Base-by-base conservation (phyloP, 2,797 vertebrate species). In the Gymnoscopelus braueri region DNA sequence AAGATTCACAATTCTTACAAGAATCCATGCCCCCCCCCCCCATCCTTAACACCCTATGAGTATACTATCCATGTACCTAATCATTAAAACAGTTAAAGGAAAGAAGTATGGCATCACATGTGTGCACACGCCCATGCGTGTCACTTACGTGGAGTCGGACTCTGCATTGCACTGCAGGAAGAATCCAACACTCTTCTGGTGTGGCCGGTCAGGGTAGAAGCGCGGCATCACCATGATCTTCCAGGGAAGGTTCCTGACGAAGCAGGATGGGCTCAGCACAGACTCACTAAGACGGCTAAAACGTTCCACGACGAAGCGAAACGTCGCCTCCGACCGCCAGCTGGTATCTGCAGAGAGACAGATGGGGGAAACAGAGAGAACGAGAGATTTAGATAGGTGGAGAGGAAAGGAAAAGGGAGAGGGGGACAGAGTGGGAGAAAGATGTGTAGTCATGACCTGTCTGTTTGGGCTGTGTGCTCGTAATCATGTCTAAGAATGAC, bases 141-240 rank as follows among this genome's bases (percentile, higher is more conserved):
- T 63, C 53, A 85, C 98, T 90, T 97, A 99, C 98, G 97, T 99
- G 82, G 98, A 99, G 84, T 99, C 98, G 4, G 98, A 99, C 86
- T 99, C 98, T 65, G 98, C 98, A 75, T 99, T 99, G 89, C 98
- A 99, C 75, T 99, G 98, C 78, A 99, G 95, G 89, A 99, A 99
- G 93, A 99, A 99, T 86, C 98, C 98, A 54, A 99, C 97, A 0
- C 98, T 99, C 92, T 99, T 99, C 91, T 99, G 98, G 93, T 99
- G 97, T 23, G 98, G 98, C 86, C 98, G 94, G 92, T 99, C 98
- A 0, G 98, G 97, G 87, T 99, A 98, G 89, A 99, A 97, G 35
- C 98, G 95, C 0, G 98, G 98, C 98, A 99, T 99, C 84, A 99
- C 98, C 98, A 99, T 99, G 78, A 99, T 99, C 95, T 99, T 99